Base-by-base conservation (phyloP, 2,888 invertebrate genomes). In the Plebejus anna region DNA sequence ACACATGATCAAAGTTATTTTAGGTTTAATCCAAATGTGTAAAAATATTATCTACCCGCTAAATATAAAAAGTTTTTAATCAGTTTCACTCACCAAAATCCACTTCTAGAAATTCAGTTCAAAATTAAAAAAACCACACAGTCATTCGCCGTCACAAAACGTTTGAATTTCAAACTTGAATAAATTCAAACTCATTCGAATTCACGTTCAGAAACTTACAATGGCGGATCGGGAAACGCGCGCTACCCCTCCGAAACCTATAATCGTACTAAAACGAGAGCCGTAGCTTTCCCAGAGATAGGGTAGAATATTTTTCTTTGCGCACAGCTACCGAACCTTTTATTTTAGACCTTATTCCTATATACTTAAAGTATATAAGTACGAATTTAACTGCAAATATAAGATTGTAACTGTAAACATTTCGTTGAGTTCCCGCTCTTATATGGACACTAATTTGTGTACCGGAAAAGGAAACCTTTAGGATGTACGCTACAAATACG, bases 401-500 rank as follows among this genome's bases (percentile, higher is more conserved):
- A 59, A 66, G 36, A 70, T 79, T 61, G 78, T 76, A 73, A 75
- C 77, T 78, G 79, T 79, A 77, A 77, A 78, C 78, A 80, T 80
- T 80, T 80, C 80, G 80, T 77, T 78, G 79, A 78, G 79, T 78
- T 76, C 79, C 80, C 80, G 79, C 80, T 81, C 78, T 80, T 79
- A 80, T 81, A 81, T 79, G 80, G 81, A 81, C 81, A 80, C 79
- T 81, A 81, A 81, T 81, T 80, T 81, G 79, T 80, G 80, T 79
- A 79, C 78, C 78, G 78, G 78, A 78, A 78, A 55, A 13, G 42
- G 42, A 71, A 55, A 38, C 57, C 70, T 76, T 55, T 36, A 78
- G 78, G 78, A 77, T 76, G 76, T 78, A 78, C 77, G 77, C 77
- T 80, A 78, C 79, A 79, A 79, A 80, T 78, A 78, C 79, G 77